Conservation (phyloP, 2,888 invertebrate species). For the Sabellastarte sp. region DNA sequence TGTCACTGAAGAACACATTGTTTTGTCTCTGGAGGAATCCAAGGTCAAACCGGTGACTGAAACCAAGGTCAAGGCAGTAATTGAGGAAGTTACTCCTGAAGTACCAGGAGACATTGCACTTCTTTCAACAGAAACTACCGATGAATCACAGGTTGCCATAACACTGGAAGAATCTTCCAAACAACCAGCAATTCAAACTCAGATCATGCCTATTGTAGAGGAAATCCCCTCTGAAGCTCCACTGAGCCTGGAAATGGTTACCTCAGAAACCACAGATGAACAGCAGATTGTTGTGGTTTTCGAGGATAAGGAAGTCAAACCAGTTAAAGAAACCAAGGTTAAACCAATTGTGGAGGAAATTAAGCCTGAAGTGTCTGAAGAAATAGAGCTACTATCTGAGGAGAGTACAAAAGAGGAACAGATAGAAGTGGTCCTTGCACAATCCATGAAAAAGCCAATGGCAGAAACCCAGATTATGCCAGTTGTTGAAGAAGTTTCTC, state of each 20-base stretch:
- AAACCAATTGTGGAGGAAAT: conserved; percentile 9
- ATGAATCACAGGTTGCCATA: conserved; percentile 1
- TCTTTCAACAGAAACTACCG: conserved; percentile 9
- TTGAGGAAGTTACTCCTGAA: not conserved
- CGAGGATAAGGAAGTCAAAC: conserved; percentile 7
- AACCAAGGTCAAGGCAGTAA: not conserved
- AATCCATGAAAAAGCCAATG: not conserved
- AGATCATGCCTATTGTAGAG: conserved; percentile 9
- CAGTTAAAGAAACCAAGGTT: conserved; percentile 3
- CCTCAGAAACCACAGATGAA: conserved; percentile 13
- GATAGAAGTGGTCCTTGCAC: conserved; percentile 1
- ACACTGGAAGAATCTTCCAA: not conserved
- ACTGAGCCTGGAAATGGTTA: conserved; percentile 37
- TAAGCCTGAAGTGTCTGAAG: conserved; percentile 4
- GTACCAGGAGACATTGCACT: conserved; percentile 4
- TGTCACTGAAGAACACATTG: not conserved
- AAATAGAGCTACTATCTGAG: not conserved
- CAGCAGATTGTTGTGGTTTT: conserved; percentile 21
- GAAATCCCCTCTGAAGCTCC: conserved; percentile 32
- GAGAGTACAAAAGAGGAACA: conserved; percentile 7
- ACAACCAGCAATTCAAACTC: conserved; percentile 2
- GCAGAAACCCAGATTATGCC: conserved; percentile 6
- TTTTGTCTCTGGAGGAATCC: not conserved
- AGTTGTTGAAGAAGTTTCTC: conserved; percentile 6
- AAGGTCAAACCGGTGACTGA: not conserved